Conservation (phyloP, 2,113 vertebrate genomes). For the Macquaria australasica region DNA sequence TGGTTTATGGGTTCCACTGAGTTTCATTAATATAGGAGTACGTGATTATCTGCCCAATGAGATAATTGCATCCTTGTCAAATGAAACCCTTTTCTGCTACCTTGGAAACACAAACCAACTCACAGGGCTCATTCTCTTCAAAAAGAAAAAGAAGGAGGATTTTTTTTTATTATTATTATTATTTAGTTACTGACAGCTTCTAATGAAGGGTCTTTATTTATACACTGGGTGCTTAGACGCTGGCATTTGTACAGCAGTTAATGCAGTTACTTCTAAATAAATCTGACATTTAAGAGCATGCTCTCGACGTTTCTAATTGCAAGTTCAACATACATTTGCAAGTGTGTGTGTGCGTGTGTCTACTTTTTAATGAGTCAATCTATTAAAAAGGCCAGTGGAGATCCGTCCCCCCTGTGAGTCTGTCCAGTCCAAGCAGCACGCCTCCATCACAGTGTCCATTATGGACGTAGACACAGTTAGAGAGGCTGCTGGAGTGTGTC, state of each 20-base stretch:
- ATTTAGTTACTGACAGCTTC: background rate
- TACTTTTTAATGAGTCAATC: conserved; percentile 7
- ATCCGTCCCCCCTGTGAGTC: background rate
- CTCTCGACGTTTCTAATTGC: background rate
- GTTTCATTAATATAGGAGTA: conserved; percentile 5
- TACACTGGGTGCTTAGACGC: background rate
- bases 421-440: conserved; percentile 19
- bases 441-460: conserved; percentile 27
- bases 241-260: conserved; percentile 16
- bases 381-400: conserved; percentile 23
- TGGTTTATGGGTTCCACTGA: background rate
- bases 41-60: background rate
- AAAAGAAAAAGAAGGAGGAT: background rate
- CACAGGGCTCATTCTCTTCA: background rate
- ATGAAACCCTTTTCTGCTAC: background rate
- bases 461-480: conserved; percentile 26
- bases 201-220: background rate
- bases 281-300: conserved; percentile 31
- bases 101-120: conserved; percentile 15
- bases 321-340: conserved; percentile 14
- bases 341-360: background rate
- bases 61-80: background rate
- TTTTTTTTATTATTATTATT: background rate
- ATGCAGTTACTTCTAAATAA: conserved; percentile 17
- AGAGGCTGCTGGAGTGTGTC: conserved; percentile 11